Percentiles rank a stretch among this genome's conserved stretches.
Evolutionary conservation across 1,140 invertebrate species (phyloP).

Genomic region (Saccostrea glomerata): DNA sequence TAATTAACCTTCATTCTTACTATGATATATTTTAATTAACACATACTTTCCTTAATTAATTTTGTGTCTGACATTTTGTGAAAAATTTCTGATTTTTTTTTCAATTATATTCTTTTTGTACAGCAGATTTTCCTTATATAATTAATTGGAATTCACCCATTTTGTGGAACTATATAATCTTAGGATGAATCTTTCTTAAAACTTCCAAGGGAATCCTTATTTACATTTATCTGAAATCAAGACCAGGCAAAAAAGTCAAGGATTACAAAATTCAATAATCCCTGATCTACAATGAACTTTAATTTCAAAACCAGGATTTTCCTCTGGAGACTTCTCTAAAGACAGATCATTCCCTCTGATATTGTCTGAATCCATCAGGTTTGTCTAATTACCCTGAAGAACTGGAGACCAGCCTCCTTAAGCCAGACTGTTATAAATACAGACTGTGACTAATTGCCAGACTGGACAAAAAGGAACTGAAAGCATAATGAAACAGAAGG

Average conservation of each 20-base stretch:
- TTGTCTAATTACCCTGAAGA: slow-evolving; percentile 10
- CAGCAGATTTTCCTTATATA: not conserved
- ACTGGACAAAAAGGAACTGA: not conserved
- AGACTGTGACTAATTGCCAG: slow-evolving; percentile 2
- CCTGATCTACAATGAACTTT: not conserved
- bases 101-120: too few species aligned
- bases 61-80: too few species aligned
- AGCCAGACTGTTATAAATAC: not conserved
- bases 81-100: too few species aligned
- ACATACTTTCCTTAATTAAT: too few species aligned
- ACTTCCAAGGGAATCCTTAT: slow-evolving; percentile 3
- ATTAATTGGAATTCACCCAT: too few species aligned
- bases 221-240: slow-evolving; percentile 4
- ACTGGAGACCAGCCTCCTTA: not conserved
- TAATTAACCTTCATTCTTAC: too few species aligned
- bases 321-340: not conserved
- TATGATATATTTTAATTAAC: too few species aligned
- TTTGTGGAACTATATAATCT: too few species aligned
- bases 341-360: not conserved
- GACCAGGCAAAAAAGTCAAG: slow-evolving; percentile 7
- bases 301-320: not conserved
- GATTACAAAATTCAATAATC: slow-evolving; percentile 17
- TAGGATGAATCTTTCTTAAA: not conserved
- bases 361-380: not conserved
- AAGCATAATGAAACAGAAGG: not conserved